These are phyloP conservation scores for Orius insidiosus DNA, from an alignment of 1,140 invertebrate genomes.

Conservation along the genomic window DNA sequence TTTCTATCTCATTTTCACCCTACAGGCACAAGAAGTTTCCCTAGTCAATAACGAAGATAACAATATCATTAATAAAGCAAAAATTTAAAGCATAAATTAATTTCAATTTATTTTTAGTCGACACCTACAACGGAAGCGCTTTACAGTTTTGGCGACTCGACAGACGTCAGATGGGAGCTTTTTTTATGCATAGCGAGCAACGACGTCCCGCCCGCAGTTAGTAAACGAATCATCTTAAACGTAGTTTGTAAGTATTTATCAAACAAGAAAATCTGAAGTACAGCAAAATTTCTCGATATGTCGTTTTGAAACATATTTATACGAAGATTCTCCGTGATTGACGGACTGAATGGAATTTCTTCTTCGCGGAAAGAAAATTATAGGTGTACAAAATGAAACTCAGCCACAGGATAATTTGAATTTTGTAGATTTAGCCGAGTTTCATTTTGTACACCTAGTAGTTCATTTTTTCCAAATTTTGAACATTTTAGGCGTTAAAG, in stretches of 20 bases:
- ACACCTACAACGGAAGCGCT: slow-evolving; percentile 52
- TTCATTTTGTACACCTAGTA: no score
- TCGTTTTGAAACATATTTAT: no score
- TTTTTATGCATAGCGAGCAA: slow-evolving; percentile 76
- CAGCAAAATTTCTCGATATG: no score
- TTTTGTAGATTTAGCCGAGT: no score
- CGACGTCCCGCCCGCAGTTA: slow-evolving; percentile 74
- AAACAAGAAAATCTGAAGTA: no score
- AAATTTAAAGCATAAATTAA: background rate
- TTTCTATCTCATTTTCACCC: background rate
- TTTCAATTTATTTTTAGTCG: slow-evolving; percentile 28
- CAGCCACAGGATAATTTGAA: no score
- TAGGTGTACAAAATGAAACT: no score
- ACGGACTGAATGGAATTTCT: no score
- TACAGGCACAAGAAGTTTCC: background rate
- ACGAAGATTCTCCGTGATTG: no score
- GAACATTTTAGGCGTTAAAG: no score
- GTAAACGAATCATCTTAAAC: slow-evolving; percentile 66
- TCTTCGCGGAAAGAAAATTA: no score
- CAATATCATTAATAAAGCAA: background rate
- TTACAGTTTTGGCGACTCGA: slow-evolving; percentile 58
- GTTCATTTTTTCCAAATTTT: no score
- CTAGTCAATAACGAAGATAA: background rate
- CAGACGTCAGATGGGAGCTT: slow-evolving; percentile 68
- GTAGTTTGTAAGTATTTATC: slow-evolving; percentile 73